Base-by-base conservation (phyloP, 2,113 vertebrate genomes). In the Dasyprocta punctata region DNA sequence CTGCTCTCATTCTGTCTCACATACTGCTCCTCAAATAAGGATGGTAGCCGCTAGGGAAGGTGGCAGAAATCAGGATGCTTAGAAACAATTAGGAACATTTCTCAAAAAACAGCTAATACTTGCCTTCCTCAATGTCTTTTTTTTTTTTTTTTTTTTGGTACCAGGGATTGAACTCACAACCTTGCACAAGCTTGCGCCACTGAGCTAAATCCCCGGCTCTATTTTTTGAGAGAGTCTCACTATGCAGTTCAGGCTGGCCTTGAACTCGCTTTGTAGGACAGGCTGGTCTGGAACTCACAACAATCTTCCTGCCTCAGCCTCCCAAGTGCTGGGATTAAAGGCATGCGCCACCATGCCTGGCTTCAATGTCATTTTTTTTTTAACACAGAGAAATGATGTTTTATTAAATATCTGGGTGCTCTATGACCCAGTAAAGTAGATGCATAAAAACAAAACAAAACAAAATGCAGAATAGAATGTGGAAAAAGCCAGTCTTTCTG, bases 11-110 rank as follows among this genome's bases (percentile, higher is more conserved):
- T 10, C 12, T 11, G n/a, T n/a, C 54, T 47, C 20, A 77, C 36
- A 36, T 26, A 38, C 54, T n/a, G 41, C 44, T 75, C 19, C 54
- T 73, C 61, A 33, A 0, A 17, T 5, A 7, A 12, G 24, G 38
- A 30, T 20, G 16, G 3, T 0, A 1, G 56, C 38, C 28, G 24
- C 56, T 69, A 20, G 0, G 0, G 86, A 38, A 49, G 38, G 14
- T 10, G 4, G 16, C 36, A 71, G 56, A 58, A 33, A 36, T 24
- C 52, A 82, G 58, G 63, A 84, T 2, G 1, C 61, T 87, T 52
- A 52, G 36, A 83, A 20, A 30, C 47, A 36, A 30, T 30, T 47
- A 16, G 38, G 65, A 17, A n/a, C 33, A 3, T 54, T 49, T 49
- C 86, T 93, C 49, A 41, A 33, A 84, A 81, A 22, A 11, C n/a